phyloP scores from a whole-genome alignment of 2,797 vertebrate genomes.

The Diglossa cyanea region DNA sequence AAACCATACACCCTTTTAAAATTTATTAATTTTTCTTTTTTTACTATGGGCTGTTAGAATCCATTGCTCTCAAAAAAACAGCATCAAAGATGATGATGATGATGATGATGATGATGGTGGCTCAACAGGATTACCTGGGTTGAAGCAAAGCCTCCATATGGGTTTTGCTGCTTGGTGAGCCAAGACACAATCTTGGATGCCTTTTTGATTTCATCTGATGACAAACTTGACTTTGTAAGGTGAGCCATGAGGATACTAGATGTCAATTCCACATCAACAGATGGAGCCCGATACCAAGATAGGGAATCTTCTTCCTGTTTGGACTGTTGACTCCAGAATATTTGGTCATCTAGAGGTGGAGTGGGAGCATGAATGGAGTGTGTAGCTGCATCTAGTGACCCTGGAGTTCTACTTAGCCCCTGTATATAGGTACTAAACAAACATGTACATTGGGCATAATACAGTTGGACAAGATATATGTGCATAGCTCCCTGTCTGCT shows the following conservation, averaged over 20 bases:
- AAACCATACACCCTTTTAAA: background rate
- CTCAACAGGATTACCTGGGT: slow-evolving; percentile 80
- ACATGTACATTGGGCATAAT: background rate
- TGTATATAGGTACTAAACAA: background rate
- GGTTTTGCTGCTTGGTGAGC: slow-evolving; percentile 84
- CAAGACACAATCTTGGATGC: slow-evolving; percentile 78
- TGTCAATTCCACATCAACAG: slow-evolving; percentile 85
- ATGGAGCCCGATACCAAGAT: slow-evolving; percentile 47
- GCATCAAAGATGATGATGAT: background rate
- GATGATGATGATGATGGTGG: no score
- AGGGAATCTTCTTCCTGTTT: slow-evolving; percentile 38
- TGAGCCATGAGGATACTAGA: slow-evolving; percentile 82
- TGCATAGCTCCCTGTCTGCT: background rate
- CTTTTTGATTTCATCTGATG: slow-evolving; percentile 72
- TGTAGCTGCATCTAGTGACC: background rate
- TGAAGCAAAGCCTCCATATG: slow-evolving; percentile 86
- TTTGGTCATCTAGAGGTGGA: slow-evolving; percentile 22
- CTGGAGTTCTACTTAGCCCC: background rate
- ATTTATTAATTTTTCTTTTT: background rate
- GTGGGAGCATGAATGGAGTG: background rate
- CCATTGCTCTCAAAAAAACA: background rate
- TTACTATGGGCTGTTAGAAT: background rate
- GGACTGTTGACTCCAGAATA: slow-evolving; percentile 52
- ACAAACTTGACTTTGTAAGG: slow-evolving; percentile 71
- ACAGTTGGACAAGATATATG: background rate